These are phyloP conservation scores for Eleutherodactylus coqui DNA, from an alignment of 2,797 vertebrate species.

Conservation along the genomic window DNA sequence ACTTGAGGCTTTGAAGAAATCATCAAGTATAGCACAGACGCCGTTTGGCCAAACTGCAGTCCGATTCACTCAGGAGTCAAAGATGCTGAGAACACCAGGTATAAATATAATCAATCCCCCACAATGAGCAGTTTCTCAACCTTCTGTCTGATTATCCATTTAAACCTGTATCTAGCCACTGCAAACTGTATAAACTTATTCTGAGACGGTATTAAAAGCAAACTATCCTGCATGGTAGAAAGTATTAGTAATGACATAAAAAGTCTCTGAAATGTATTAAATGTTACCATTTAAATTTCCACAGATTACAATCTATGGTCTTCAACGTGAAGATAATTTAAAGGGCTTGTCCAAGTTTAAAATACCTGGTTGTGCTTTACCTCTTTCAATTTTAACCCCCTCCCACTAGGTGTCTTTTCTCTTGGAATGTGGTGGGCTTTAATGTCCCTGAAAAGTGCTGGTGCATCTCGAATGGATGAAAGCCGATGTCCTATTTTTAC, in stretches of 20 bases:
- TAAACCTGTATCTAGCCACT: neutral
- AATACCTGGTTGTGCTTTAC: no score
- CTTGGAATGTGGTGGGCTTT: no score
- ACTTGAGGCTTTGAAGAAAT: constrained; percentile 76
- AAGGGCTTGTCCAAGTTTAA: no score
- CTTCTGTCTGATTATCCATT: neutral
- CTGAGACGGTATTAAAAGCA: neutral
- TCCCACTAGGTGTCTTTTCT: no score
- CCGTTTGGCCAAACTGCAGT: constrained; percentile 78
- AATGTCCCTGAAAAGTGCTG: no score
- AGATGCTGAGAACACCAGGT: constrained; percentile 74
- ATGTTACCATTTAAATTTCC: neutral
- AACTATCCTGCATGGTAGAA: neutral
- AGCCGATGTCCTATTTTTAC: no score
- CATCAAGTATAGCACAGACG: constrained; percentile 69
- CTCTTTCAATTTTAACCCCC: no score
- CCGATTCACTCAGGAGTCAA: constrained; percentile 70
- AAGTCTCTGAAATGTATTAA: neutral
- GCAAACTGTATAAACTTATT: neutral
- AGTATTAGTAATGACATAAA: no score
- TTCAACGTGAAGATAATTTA: neutral
- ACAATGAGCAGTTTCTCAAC: neutral
- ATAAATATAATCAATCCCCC: constrained; percentile 54
- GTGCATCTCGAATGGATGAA: no score
- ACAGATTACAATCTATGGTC: neutral